Conservation (phyloP, 2,888 invertebrate genomes). For the Platynereis dumerilii region DNA sequence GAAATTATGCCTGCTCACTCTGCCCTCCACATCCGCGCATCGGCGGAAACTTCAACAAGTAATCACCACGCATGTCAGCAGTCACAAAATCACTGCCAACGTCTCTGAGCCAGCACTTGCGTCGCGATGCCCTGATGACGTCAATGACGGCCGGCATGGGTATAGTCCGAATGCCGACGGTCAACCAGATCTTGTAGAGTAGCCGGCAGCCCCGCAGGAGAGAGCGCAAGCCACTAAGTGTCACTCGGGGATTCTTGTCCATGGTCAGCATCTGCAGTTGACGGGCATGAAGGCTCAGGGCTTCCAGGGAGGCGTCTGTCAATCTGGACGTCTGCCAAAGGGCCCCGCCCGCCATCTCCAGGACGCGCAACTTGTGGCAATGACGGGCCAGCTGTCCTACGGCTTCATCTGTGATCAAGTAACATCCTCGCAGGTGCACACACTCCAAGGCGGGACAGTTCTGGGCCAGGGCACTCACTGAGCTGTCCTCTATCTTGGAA, state of each 20-base stretch:
- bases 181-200: neutral
- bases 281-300: neutral
- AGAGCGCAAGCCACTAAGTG: neutral
- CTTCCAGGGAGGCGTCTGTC: neutral
- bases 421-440: neutral
- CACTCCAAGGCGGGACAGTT: neutral
- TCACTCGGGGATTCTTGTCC: neutral
- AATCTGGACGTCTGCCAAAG: neutral
- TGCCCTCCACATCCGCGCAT: neutral
- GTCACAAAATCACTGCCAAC: neutral
- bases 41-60: neutral
- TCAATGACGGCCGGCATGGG: constrained; percentile 5
- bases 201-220: neutral
- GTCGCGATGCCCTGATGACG: neutral
- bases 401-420: neutral
- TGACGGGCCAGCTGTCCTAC: neutral
- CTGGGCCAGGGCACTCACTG: neutral
- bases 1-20: no score
- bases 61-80: neutral
- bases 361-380: neutral
- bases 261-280: neutral
- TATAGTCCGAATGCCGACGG: neutral
- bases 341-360: constrained; percentile 3
- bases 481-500: neutral
- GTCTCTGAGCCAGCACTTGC: constrained; percentile 1